These are phyloP conservation scores for Flexamia atlantica DNA, from an alignment of 2,888 invertebrate species.

Conservation along the genomic window DNA sequence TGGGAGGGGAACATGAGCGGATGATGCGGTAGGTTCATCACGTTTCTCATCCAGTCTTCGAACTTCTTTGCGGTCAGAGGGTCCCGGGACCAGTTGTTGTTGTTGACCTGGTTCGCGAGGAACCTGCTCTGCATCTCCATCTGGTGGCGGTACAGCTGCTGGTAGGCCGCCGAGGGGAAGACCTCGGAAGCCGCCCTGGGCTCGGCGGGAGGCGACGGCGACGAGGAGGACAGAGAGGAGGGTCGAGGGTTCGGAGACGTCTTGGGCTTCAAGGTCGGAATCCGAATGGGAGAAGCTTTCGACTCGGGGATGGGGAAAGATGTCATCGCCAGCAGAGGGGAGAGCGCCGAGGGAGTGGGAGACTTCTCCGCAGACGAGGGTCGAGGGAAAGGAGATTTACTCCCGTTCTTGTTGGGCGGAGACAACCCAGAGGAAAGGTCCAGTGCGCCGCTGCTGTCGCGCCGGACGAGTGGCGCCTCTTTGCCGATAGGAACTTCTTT, in stretches of 20 bases:
- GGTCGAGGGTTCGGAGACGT: conserved; percentile 50
- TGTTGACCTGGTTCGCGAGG: conserved; percentile 58
- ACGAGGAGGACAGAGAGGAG: conserved; percentile 43
- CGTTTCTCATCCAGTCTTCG: conserved; percentile 63
- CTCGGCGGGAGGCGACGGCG: conserved; percentile 52
- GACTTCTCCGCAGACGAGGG: not conserved
- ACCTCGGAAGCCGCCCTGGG: conserved; percentile 29
- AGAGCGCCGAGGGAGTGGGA: conserved; percentile 32
- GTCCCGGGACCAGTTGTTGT: conserved; percentile 57
- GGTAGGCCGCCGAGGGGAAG: conserved; percentile 55
- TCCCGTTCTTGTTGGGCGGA: conserved; percentile 33
- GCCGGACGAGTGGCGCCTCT: conserved; percentile 52
- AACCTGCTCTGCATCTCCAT: conserved; percentile 62
- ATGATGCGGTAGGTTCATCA: conserved; percentile 60
- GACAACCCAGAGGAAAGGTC: conserved; percentile 62
- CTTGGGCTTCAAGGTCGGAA: conserved; percentile 52
- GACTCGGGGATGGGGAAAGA: conserved; percentile 53
- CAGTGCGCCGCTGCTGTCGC: conserved; percentile 60
- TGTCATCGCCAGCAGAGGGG: conserved; percentile 52
- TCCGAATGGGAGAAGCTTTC: conserved; percentile 39
- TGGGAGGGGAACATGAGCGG: conserved; percentile 60
- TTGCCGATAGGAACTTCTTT: conserved; percentile 62
- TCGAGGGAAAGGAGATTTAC: conserved; percentile 30
- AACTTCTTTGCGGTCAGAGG: conserved; percentile 59
- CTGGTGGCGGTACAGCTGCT: conserved; percentile 60